Base-by-base conservation (phyloP, 2,888 invertebrate species). In the Scaptomyza polygonia region DNA sequence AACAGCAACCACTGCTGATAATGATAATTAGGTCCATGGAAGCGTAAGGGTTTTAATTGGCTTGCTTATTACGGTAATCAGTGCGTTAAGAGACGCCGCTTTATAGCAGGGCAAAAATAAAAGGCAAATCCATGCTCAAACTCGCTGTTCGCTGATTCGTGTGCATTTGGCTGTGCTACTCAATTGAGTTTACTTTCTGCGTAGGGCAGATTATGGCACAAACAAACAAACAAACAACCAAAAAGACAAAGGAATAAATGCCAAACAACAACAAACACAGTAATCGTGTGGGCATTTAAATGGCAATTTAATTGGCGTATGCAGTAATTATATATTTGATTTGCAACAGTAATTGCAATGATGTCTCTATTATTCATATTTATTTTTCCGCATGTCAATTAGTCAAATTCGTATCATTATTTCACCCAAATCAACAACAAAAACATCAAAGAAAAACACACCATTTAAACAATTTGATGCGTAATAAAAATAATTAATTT, bases 11-110 rank as follows among this genome's bases (percentile, higher is more conserved):
- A 27, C 39, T 45, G 32, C 51, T 56, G 53, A 54, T 44, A 34
- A 54, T 48, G 53, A 53, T 61, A 74, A 85, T 82, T 75, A 71
- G 51, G 79, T 77, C 63, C 66, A 73, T 64, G 66, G 57, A 47
- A 68, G 77, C 85, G 70, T 79, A 81, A 70, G 74, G 63, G 67
- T 67, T 84, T 77, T 85, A 82, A 82, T 82, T 82, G 74, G 72
- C 55, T 68, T 71, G 69, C 72, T 66, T 72, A 80, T 81, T 78
- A 65, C 67, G 52, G 63, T 74, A 81, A 82, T 79, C 79, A 79
- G 67, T 64, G 70, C 61, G 51, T 62, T 54, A 58, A 72, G 56
- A 66, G 64, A 48, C 43, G 27, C 34, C 39, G 32, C 39, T 36
- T 32, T 52, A 36, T 36, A 14, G 25, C 25, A 25, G 5, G 8